Evolutionary conservation across 2,888 invertebrate species (phyloP), one percentile per base, ranked within the genome.

Genomic region (Andrena minutula): DNA sequence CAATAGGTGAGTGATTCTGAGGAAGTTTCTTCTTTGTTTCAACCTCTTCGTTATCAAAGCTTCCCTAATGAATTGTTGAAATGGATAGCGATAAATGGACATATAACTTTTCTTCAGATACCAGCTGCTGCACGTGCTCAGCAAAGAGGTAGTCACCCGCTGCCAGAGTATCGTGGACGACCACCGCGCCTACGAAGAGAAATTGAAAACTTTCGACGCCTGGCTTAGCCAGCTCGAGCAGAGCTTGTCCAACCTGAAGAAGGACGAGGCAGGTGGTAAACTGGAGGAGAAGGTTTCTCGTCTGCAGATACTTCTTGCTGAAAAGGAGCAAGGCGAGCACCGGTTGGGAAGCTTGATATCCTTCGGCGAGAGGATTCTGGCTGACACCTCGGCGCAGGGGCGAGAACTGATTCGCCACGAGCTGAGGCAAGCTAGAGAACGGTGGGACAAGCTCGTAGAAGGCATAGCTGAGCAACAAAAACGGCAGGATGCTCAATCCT

Each of bases 331-430:
- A 91, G 98, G 98, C 1, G 97, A 97, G 89, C 96, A 96, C 89
- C 96, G 97, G 88, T 95, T 99, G 47, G 95, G 96, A 72, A 95
- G 96, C 53, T 94, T 98, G 23, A 96, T 97, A 16, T 95, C 96
- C 2, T 95, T 97, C 0, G 98, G 98, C 2, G 99, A 99, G 91
- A 97, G 97, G 92, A 96, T 99, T n/a, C 95, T 98, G 82, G 98
- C 98, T 0, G 98, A 98, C 93, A 99, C 99, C 2, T 97, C 98
- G 10, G 97, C 99, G 0, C 96, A 97, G 88, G 99, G 99, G 0
- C 96, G 99, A 82, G 99, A 99, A 93, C 96, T 95, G 71, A 97
- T 99, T 75, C 96, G 99, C n/a, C 96, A 97, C 86, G 97, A 98
- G 92, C 94, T 99, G 76, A 95, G 98, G 90, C 95, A 96, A 32